Evolutionary conservation across 1,140 invertebrate species (phyloP).

Genomic region (Apis dorsata): DNA sequence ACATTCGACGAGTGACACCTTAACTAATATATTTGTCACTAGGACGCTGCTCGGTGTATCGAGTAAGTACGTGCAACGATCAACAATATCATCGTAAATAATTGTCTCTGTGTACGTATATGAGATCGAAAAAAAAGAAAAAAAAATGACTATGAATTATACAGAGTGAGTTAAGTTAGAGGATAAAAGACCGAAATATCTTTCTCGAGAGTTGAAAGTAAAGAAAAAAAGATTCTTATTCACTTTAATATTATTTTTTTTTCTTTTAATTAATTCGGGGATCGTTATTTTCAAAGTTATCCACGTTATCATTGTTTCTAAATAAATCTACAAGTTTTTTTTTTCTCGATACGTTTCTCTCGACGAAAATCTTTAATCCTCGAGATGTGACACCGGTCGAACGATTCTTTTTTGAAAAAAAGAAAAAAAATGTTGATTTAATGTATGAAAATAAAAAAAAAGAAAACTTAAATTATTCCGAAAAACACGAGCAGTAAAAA

Average conservation of each 20-base stretch:
- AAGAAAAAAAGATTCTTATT: not conserved
- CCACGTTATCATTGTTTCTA: conserved; percentile 2
- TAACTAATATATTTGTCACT: not conserved
- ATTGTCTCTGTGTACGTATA: conserved; percentile 17
- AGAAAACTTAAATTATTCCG: not conserved
- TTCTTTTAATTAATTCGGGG: not conserved
- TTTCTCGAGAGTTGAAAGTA: not conserved
- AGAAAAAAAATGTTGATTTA: not conserved
- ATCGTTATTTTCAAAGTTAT: conserved; percentile 12
- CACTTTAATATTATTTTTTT: not conserved
- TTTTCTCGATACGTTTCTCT: conserved; percentile 2
- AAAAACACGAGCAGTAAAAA: not conserved
- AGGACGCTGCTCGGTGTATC: conserved; percentile 6
- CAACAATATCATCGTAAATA: conserved; percentile 4
- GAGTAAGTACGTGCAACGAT: conserved; percentile 6
- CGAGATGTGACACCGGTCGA: not conserved
- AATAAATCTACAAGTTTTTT: conserved; percentile 12
- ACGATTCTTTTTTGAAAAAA: not conserved
- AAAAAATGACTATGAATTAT: conserved; percentile 13
- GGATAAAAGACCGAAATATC: not conserved
- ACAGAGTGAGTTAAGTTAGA: not conserved
- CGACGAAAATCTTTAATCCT: not conserved
- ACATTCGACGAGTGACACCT: conserved; percentile 30
- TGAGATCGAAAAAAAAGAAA: not conserved
- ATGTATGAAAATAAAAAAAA: not conserved